Conservation (phyloP, 2,113 vertebrate species). For the Leucoraja erinaceus region DNA sequence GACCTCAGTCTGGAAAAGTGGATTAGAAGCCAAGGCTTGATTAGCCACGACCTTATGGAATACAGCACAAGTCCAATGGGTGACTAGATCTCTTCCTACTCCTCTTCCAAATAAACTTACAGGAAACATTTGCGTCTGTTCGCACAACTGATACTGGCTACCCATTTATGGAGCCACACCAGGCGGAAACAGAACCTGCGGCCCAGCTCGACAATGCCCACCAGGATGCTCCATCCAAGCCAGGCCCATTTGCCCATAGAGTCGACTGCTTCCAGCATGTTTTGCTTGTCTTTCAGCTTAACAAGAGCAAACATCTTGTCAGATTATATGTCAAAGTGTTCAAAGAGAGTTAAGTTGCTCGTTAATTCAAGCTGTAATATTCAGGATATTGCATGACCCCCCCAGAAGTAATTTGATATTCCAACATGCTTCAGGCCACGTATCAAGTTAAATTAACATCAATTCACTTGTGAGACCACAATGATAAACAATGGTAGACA, state of each 20-base stretch:
- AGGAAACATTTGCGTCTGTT: background rate
- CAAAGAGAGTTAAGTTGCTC: background rate
- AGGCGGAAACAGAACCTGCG: no score
- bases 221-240: no score
- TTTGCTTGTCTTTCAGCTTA: background rate
- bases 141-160: background rate
- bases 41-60: no score
- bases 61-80: no score
- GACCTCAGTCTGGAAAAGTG: no score
- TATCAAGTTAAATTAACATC: background rate
- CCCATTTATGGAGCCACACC: no score
- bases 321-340: background rate
- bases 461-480: constrained; percentile 1
- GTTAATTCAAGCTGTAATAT: background rate
- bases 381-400: background rate
- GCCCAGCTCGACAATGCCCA: no score
- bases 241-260: no score
- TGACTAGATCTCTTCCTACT: no score
- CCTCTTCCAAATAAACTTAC: no score
- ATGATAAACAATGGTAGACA: no score
- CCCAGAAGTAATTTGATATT: background rate
- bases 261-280: background rate
- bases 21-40: no score
- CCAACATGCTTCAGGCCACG: background rate
- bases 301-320: background rate